Evolutionary conservation across 2,888 invertebrate genomes (phyloP).

Genomic region (Rhogogaster chlorosoma): DNA sequence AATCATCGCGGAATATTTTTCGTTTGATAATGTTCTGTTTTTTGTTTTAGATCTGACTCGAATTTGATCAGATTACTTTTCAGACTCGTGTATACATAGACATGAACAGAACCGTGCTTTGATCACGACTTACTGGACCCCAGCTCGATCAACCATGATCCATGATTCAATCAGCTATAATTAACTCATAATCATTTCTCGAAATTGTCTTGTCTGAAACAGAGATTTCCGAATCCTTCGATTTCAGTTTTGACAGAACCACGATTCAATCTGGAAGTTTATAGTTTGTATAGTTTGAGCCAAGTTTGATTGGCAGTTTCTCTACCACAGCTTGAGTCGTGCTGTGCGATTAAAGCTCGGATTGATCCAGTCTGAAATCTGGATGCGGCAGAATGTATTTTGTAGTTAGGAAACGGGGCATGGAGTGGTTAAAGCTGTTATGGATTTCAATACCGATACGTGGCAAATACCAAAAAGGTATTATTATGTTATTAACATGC

Average conservation of each 20-base stretch:
- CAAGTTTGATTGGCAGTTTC: neutral
- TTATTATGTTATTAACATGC: neutral
- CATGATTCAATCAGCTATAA: neutral
- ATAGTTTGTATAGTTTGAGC: neutral
- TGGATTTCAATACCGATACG: neutral
- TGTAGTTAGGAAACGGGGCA: neutral
- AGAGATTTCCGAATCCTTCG: neutral
- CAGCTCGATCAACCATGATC: neutral
- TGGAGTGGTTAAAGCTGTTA: neutral
- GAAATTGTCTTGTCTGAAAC: neutral
- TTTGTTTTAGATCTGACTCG: neutral
- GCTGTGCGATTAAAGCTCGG: neutral
- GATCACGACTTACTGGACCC: neutral
- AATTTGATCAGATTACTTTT: neutral
- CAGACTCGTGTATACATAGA: neutral
- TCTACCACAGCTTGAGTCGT: neutral
- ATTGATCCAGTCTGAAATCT: neutral
- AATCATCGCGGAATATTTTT: neutral
- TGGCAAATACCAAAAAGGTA: neutral
- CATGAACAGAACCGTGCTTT: neutral
- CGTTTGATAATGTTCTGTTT: neutral
- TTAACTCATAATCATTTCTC: neutral
- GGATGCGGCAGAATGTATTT: neutral
- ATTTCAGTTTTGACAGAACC: neutral
- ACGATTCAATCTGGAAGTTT: neutral